Percentiles rank a stretch among this genome's conserved stretches.
Evolutionary conservation across 2,888 invertebrate genomes (phyloP).

Genomic region (Stenodema calcarata): DNA sequence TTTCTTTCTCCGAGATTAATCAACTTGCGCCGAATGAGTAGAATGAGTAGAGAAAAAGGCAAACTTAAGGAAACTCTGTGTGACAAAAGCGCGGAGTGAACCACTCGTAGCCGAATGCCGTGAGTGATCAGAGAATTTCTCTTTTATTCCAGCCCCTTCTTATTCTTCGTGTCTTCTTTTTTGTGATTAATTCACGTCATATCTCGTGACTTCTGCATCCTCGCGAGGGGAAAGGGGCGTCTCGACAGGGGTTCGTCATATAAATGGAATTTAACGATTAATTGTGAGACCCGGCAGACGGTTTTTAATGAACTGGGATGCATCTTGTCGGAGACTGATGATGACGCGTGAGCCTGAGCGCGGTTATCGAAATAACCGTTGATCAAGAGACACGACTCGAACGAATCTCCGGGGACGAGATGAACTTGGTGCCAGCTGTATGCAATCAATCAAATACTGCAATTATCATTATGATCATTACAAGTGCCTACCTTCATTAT

Average conservation of each 20-base stretch:
- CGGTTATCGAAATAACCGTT: background rate
- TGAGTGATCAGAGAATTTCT: background rate
- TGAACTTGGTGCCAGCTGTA: too few species aligned
- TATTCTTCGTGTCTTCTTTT: background rate
- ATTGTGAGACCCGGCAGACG: background rate
- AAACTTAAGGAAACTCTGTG: background rate
- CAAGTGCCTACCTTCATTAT: too few species aligned
- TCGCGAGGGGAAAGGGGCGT: background rate
- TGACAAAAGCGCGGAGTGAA: background rate
- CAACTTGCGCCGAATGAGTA: background rate
- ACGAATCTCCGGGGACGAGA: background rate
- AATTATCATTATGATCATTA: too few species aligned
- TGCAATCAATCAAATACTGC: too few species aligned
- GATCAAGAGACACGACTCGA: background rate
- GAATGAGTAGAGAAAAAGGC: background rate
- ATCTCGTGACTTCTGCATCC: background rate
- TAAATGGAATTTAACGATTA: background rate
- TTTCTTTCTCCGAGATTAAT: background rate
- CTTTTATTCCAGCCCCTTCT: background rate
- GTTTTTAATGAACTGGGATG: background rate
- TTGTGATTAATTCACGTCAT: background rate
- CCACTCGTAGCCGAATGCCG: background rate
- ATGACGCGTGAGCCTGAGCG: background rate
- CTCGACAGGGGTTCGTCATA: background rate
- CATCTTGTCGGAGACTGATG: background rate